Percentiles rank a stretch among this genome's conserved stretches.
phyloP scores from a whole-genome alignment of 1,140 invertebrate genomes.

The Protaetia brevitarsis region DNA sequence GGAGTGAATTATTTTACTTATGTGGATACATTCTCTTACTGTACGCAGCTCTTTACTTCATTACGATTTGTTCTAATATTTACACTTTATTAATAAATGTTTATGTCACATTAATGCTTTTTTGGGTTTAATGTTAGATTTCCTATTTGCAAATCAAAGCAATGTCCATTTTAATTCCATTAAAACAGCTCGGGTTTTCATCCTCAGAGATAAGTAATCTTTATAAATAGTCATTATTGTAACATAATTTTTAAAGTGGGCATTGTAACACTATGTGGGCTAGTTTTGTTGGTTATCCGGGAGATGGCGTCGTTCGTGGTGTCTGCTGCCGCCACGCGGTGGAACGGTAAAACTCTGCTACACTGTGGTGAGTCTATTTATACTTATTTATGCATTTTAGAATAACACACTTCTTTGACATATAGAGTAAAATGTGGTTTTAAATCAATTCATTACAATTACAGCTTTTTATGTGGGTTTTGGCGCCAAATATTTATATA shows the following conservation, averaged over 20 bases:
- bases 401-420: slow-evolving; percentile 29
- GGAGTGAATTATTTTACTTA: slow-evolving; percentile 35
- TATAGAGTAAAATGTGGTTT: slow-evolving; percentile 6
- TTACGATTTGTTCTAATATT: slow-evolving; percentile 47
- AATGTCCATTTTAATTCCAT: slow-evolving; percentile 4
- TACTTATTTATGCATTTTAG: slow-evolving; percentile 38
- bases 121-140: slow-evolving; percentile 48
- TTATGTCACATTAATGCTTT: slow-evolving; percentile 49
- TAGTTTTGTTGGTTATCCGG: slow-evolving; percentile 47
- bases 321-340: slow-evolving; percentile 42
- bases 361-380: slow-evolving; percentile 48
- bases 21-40: slow-evolving; percentile 38
- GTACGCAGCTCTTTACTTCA: slow-evolving; percentile 45
- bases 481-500: slow-evolving; percentile 22
- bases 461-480: slow-evolving; percentile 27
- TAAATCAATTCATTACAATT: background rate
- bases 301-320: slow-evolving; percentile 43
- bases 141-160: slow-evolving; percentile 25
- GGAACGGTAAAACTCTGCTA: slow-evolving; percentile 44
- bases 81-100: slow-evolving; percentile 51
- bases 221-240: background rate
- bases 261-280: slow-evolving; percentile 36
- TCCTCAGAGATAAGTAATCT: background rate
- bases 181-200: background rate
- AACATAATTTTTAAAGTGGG: slow-evolving; percentile 9